phyloP scores from a whole-genome alignment of 1,140 invertebrate genomes.

The Triops longicaudatus region DNA sequence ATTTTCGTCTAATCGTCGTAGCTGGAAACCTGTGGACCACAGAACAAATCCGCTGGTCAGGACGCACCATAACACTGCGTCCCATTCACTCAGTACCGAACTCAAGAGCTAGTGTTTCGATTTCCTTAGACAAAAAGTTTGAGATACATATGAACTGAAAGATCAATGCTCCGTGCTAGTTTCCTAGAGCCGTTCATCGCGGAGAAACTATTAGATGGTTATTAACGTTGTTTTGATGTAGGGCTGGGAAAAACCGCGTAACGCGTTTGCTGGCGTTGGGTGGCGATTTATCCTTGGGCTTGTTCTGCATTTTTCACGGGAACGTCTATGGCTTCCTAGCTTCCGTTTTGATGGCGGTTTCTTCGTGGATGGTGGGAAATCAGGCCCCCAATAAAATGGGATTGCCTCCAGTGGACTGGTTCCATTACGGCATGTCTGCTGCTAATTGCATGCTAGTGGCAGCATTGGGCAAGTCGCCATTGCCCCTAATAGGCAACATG shows the following conservation, averaged over 20 bases:
- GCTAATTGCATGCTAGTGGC: slow-evolving; percentile 26
- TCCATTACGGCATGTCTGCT: slow-evolving; percentile 25
- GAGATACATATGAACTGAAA: too few species aligned
- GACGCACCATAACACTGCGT: too few species aligned
- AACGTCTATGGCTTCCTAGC: slow-evolving; percentile 21
- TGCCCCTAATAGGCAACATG: slow-evolving; percentile 17
- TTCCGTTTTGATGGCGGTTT: slow-evolving; percentile 21
- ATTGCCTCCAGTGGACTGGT: slow-evolving; percentile 25
- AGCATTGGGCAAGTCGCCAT: slow-evolving; percentile 8
- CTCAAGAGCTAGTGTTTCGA: too few species aligned
- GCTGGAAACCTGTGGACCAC: too few species aligned
- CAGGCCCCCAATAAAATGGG: slow-evolving; percentile 20
- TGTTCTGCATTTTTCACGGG: background rate
- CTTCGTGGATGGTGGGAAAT: slow-evolving; percentile 19
- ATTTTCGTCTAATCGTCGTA: too few species aligned
- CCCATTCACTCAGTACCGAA: too few species aligned
- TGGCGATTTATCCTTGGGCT: slow-evolving; percentile 22
- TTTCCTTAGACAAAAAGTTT: too few species aligned
- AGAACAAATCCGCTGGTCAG: too few species aligned
- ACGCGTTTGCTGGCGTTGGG: slow-evolving; percentile 18
- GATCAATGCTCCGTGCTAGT: too few species aligned
- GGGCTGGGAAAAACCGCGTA: slow-evolving; percentile 18
- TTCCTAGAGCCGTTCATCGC: too few species aligned
- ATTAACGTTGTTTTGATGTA: background rate
- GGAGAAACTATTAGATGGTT: too few species aligned